Evolutionary conservation across 2,797 vertebrate species (phyloP).

Genomic region (Borostomias antarcticus): DNA sequence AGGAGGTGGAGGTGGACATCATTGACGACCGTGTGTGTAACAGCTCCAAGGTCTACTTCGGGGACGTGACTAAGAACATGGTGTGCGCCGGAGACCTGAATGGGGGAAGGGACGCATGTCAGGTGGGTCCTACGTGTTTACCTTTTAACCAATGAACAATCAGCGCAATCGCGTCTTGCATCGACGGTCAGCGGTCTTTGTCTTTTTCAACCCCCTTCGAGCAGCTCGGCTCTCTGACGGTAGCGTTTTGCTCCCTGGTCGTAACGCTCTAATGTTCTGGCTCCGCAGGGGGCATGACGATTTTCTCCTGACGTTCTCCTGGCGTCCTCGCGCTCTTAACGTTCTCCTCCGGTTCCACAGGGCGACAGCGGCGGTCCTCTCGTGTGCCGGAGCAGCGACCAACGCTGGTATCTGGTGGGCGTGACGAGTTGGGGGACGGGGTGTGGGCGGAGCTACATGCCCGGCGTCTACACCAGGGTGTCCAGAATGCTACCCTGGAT

Average conservation of each 20-base stretch:
- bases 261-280: too few species aligned
- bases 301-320: too few species aligned
- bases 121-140: constrained; percentile 73
- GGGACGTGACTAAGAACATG: constrained; percentile 82
- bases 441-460: constrained; percentile 83
- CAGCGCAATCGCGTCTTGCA: too few species aligned
- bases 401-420: constrained; percentile 83
- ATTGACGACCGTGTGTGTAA: constrained; percentile 81
- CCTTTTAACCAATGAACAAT: too few species aligned
- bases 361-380: constrained; percentile 94
- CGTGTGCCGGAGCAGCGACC: constrained; percentile 73
- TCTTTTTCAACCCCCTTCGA: too few species aligned
- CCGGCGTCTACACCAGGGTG: constrained; percentile 88
- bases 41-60: constrained; percentile 72
- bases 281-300: too few species aligned
- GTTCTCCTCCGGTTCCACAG: constrained; percentile 56
- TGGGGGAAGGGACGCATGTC: constrained; percentile 89
- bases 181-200: background rate
- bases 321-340: background rate
- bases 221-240: too few species aligned
- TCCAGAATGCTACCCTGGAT: constrained; percentile 84
- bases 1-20: constrained; percentile 83
- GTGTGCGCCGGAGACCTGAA: constrained; percentile 86
- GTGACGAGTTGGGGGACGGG: constrained; percentile 93
- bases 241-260: background rate